These are phyloP conservation scores for Desmodus rotundus DNA, from an alignment of 2,113 vertebrate genomes.

Conservation along the genomic window DNA sequence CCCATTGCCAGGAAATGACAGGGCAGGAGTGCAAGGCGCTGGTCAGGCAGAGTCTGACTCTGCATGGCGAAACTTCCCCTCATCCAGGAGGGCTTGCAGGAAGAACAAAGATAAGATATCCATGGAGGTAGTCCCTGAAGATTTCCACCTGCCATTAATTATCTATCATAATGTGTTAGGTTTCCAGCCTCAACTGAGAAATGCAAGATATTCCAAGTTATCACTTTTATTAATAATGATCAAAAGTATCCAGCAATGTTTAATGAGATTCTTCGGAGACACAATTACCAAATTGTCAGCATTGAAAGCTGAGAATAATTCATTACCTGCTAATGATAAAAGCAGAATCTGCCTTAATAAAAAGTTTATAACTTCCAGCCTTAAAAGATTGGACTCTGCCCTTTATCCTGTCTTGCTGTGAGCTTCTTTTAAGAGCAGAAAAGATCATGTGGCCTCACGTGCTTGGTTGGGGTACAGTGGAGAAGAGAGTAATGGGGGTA, in stretches of 20 bases:
- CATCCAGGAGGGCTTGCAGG: background rate
- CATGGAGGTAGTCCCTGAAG: background rate
- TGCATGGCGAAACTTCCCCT: background rate
- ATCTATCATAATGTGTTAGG: background rate
- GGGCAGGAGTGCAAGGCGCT: background rate
- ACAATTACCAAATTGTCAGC: conserved; percentile 48
- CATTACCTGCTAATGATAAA: conserved; percentile 49
- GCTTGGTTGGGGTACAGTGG: background rate
- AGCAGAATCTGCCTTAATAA: conserved; percentile 37
- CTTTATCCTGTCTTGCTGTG: background rate
- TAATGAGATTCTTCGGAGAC: conserved; percentile 56
- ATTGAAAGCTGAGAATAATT: conserved; percentile 53
- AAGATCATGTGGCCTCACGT: background rate
- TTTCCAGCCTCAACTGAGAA: background rate
- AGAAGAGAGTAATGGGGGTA: background rate
- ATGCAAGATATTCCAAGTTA: conserved; percentile 32
- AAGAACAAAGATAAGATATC: background rate
- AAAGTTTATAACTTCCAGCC: conserved; percentile 35
- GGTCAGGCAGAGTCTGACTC: background rate
- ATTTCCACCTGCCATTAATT: background rate
- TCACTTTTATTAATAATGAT: conserved; percentile 63
- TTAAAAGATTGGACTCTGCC: background rate
- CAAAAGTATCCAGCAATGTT: conserved; percentile 46
- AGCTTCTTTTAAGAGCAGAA: background rate
- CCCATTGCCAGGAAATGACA: background rate